Evolutionary conservation across 1,140 invertebrate species (phyloP).

Genomic region (Bemisia tabaci): DNA sequence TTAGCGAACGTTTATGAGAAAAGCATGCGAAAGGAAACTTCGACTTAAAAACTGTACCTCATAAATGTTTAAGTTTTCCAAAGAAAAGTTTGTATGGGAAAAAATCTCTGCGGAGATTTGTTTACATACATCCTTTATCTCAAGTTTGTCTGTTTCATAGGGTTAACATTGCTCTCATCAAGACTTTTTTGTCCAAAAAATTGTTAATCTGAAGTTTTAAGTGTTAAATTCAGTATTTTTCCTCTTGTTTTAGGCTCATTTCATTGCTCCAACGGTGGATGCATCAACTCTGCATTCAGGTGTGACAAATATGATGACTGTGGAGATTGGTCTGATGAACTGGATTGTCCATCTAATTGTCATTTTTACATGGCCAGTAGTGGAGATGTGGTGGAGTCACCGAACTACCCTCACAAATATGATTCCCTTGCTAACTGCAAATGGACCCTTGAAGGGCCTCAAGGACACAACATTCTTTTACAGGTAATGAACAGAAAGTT

Average conservation of each 20-base stretch:
- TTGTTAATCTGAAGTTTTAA: no score
- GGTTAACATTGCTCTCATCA: no score
- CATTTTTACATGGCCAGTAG: conserved; percentile 86
- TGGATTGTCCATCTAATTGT: conserved; percentile 75
- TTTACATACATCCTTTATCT: no score
- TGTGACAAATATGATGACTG: conserved; percentile 90
- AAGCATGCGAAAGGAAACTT: no score
- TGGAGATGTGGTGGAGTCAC: conserved; percentile 87
- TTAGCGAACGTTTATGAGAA: no score
- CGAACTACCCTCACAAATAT: conserved; percentile 89
- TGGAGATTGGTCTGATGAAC: conserved; percentile 80
- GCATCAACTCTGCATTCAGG: conserved; percentile 75
- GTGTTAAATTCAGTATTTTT: conserved; percentile 6
- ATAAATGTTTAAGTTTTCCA: no score
- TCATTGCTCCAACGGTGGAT: conserved; percentile 84
- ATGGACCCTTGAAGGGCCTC: conserved; percentile 92
- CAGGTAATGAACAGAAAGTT: no score
- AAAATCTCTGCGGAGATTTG: no score
- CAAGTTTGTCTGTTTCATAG: no score
- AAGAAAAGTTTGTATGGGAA: no score
- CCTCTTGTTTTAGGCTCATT: conserved; percentile 49
- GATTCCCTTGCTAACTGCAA: conserved; percentile 80
- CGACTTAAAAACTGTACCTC: no score
- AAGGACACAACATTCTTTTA: conserved; percentile 84
- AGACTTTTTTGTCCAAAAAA: no score